Evolutionary conservation across 35 echinoderm and acorn worm species (phyloP), one percentile per base, ranked within the genome.

Genomic region (Acanthaster planci): DNA sequence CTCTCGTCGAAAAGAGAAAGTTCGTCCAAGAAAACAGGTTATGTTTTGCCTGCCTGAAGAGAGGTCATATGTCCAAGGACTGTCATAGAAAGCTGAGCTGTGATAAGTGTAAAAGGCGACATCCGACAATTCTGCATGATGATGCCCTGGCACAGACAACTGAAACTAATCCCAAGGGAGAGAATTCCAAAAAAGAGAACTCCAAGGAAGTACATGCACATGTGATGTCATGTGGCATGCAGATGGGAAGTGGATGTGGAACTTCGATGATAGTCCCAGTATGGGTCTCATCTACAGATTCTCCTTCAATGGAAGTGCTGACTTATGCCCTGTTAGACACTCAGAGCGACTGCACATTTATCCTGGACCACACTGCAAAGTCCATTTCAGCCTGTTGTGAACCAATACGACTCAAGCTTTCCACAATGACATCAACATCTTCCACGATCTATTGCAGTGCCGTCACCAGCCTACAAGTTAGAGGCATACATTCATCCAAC

Each of bases 271-370:
- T 92, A 83, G 77, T 92, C 32, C 90, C 85, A 50, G 90, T 93
- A 4, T 84, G 85, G 85, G 59, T 93, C 0, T 93, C 79, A 14
- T 80, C 83, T 78, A 14, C 68, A 1, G 37, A 55, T 22, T 64
- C 56, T 39, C 90, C n/a, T n/a, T n/a, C n/a, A n/a, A n/a, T n/a
- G n/a, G n/a, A n/a, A n/a, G n/a, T n/a, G n/a, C n/a, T n/a, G 78
- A 55, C 85, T 1, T 90, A 95, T 90, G 93, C 84, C 0, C 29
- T 95, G 7, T 34, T 95, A 37, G 93, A 95, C 67, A 90, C 88
- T 38, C 93, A 95, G 40, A 86, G 76, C 51, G 88, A 95, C 80
- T 90, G 82, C 14, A 87, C 84, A 14, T 91, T 91, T 38, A 89
- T 93, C 51, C 44, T 84, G 26, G 86, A 80, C 8, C 56, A 81